phyloP scores from a whole-genome alignment of 2,888 invertebrate genomes.

The Microctonus brassicae region DNA sequence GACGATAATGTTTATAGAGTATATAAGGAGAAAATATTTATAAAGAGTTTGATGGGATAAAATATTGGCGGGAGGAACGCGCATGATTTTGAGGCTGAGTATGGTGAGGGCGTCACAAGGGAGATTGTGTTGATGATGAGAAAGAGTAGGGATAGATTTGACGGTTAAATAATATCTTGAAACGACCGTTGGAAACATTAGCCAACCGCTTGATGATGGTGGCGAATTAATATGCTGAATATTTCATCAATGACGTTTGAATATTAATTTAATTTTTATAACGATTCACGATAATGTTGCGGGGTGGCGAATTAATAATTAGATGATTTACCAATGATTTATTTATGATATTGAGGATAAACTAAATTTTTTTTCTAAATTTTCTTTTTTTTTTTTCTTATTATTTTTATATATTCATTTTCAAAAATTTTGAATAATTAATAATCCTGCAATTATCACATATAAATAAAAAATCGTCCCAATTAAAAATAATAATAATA shows the following conservation, averaged over 20 bases:
- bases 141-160: slow-evolving; percentile 24
- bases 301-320: no score
- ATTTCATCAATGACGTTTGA: background rate
- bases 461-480: no score
- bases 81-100: background rate
- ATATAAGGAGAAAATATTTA: background rate
- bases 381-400: no score
- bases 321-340: no score
- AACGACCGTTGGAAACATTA: slow-evolving; percentile 33
- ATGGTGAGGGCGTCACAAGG: background rate
- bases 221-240: background rate
- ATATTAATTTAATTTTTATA: background rate
- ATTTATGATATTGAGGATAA: no score
- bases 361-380: no score
- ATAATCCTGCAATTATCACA: no score
- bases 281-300: no score
- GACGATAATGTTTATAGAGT: background rate
- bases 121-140: no score
- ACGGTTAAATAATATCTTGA: slow-evolving; percentile 28
- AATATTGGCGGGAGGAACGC: background rate
- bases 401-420: no score
- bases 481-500: no score
- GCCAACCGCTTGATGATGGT: background rate
- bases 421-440: no score
- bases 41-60: background rate